phyloP scores from a whole-genome alignment of 1,140 invertebrate species.

The Rhopalosiphum maidis region DNA sequence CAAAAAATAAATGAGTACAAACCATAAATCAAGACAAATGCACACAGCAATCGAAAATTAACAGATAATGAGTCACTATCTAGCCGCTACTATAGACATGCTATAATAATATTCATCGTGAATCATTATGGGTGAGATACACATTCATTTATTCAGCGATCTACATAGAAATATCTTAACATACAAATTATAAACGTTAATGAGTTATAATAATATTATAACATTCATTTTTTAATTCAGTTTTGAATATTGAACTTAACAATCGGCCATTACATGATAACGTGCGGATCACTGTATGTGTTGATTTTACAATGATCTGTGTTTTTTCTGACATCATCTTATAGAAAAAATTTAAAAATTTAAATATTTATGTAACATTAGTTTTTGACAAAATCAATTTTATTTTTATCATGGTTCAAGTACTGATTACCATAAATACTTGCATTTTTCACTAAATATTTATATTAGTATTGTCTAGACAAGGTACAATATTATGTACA shows the following conservation, averaged over 20 bases:
- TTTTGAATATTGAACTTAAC: background rate
- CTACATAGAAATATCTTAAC: background rate
- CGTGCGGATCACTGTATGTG: background rate
- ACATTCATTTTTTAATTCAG: background rate
- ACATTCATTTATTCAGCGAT: background rate
- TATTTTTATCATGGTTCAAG: too few species aligned
- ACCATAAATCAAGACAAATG: background rate
- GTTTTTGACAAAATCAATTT: too few species aligned
- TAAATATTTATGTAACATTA: too few species aligned
- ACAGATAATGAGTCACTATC: background rate
- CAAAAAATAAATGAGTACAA: background rate
- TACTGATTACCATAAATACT: too few species aligned
- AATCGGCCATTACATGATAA: background rate
- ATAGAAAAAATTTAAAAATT: background rate
- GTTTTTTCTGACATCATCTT: background rate
- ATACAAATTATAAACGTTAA: background rate
- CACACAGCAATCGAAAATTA: background rate
- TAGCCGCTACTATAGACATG: background rate
- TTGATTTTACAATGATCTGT: too few species aligned
- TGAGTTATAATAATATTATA: background rate
- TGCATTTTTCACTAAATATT: too few species aligned
- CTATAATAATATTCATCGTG: background rate
- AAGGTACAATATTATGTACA: too few species aligned
- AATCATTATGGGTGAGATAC: background rate
- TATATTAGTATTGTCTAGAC: too few species aligned